A percentile compares a stretch with the other conserved stretches of the same genome.
These are phyloP conservation scores for Apamea monoglypha DNA, from an alignment of 2,888 invertebrate genomes.

Conservation along the genomic window DNA sequence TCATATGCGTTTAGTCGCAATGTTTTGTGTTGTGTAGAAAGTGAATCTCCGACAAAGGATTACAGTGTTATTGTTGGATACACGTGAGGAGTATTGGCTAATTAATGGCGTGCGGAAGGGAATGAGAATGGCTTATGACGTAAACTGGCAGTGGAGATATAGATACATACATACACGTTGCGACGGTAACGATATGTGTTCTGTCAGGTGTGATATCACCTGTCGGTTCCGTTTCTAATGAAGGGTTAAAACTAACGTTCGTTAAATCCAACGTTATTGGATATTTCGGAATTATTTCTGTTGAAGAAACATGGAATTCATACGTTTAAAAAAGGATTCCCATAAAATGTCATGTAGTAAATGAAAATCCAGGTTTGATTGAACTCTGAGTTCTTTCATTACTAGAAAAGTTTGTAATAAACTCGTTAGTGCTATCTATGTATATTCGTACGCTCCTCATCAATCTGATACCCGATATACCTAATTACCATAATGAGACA, in stretches of 20 bases:
- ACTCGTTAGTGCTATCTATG: slow-evolving; percentile 13
- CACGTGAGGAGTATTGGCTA: slow-evolving; percentile 74
- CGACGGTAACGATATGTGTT: slow-evolving; percentile 45
- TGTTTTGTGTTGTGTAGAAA: slow-evolving; percentile 73
- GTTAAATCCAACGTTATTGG: slow-evolving; percentile 28
- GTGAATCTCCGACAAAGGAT: slow-evolving; percentile 79
- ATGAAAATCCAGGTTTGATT: not conserved
- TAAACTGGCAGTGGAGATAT: slow-evolving; percentile 44
- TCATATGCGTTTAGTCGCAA: slow-evolving; percentile 38
- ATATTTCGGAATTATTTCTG: not conserved
- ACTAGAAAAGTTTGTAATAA: slow-evolving; percentile 5
- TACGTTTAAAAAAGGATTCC: not conserved
- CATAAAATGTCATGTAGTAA: not conserved
- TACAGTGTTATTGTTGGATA: slow-evolving; percentile 78
- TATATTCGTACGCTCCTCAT: slow-evolving; percentile 8
- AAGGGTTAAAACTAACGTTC: slow-evolving; percentile 44
- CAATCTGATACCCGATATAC: slow-evolving; percentile 30
- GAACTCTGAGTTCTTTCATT: slow-evolving; percentile 16
- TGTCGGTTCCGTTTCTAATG: slow-evolving; percentile 59
- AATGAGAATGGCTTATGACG: slow-evolving; percentile 64
- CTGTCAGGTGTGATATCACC: slow-evolving; percentile 65
- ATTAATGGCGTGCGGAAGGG: slow-evolving; percentile 67
- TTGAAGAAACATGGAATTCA: not conserved
- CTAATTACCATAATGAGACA: slow-evolving; percentile 42
- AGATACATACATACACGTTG: slow-evolving; percentile 9